Base-by-base conservation (phyloP, 2,797 vertebrate species). In the Malacoctenus gilli region DNA sequence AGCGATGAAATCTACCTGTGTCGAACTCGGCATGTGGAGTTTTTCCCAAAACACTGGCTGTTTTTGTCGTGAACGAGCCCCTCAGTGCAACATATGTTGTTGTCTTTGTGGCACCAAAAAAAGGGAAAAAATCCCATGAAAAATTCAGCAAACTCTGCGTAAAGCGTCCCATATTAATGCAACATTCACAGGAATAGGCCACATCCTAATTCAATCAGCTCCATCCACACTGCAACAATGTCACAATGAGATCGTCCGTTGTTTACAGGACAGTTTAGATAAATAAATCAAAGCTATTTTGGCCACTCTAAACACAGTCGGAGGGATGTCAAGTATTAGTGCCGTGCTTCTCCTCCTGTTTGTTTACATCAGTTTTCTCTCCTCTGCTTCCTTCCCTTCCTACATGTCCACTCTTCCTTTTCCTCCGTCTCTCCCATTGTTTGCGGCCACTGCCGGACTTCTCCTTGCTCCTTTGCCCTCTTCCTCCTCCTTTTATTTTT, bases 331-430 rank as follows among this genome's bases (percentile, higher is more conserved):
- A n/a, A n/a, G n/a, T n/a, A n/a, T n/a, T n/a, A n/a, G n/a, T n/a
- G 25, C 25, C 9, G 25, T 28, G 5, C 32, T 61, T 14, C 30
- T 1, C 25, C 1, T 28, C 25, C 9, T 28, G 25, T n/a, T 42
- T 32, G 23, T 68, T 78, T 51, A 62, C 40, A 48, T 64, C 15
- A 47, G 2, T 46, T 46, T 28, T 58, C 23, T 59, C 46, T 59
- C 50, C 21, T 15, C 10, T 35, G 51, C 39, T 64, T 68, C 55
- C 54, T 57, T 55, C 15, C 32, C 59, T 39, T 37, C 38, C 60
- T 51, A 49, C 16, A 2, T 15, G 0, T 74, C 22, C 48, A 60
- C 34, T 40, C 36, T 56, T 36, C 60, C 34, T 40, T 34, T 56
- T 36, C 14, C 41, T 38, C 4, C 18, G n/a, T 64, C 47, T 59